Conservation (phyloP, 2,888 invertebrate genomes). For the Spialia ferax region DNA sequence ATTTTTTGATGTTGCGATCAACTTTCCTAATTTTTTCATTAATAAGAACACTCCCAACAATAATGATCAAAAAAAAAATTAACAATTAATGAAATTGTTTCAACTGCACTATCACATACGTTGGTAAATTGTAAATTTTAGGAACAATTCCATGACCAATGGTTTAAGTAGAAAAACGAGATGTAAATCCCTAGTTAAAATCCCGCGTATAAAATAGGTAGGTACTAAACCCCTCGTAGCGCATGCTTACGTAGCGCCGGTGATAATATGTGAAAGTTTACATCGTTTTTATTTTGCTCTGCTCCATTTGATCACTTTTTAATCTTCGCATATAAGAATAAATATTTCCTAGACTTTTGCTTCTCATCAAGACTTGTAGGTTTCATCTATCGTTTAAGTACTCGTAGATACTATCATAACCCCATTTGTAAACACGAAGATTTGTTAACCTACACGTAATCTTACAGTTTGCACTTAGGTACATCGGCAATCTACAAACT, state of each 20-base stretch:
- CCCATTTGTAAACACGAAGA: too few relatives aligned
- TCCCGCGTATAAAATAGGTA: constrained; percentile 1
- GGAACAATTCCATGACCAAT: constrained; percentile 3
- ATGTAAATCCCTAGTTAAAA: constrained; percentile 22
- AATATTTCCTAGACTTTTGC: not conserved
- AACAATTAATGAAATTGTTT: too few relatives aligned
- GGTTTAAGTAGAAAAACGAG: constrained; percentile 6
- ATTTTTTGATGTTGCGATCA: too few relatives aligned
- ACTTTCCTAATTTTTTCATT: too few relatives aligned
- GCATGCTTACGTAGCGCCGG: not conserved
- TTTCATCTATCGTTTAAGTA: not conserved
- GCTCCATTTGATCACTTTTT: constrained; percentile 3
- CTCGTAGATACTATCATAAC: too few relatives aligned
- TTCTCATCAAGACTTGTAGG: not conserved
- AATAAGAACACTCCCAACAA: too few relatives aligned
- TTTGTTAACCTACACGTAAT: too few relatives aligned
- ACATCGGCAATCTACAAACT: not conserved
- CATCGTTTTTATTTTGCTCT: constrained; percentile 5
- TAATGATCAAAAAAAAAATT: too few relatives aligned
- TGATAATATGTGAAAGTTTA: constrained; percentile 25
- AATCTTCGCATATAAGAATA: not conserved
- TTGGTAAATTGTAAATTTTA: not conserved
- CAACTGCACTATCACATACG: not conserved
- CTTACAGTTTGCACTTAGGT: not conserved
- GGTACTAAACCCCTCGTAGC: not conserved